Evolutionary conservation across 1,140 invertebrate genomes (phyloP), one percentile per base, ranked within the genome.

Genomic region (Littorina saxatilis): DNA sequence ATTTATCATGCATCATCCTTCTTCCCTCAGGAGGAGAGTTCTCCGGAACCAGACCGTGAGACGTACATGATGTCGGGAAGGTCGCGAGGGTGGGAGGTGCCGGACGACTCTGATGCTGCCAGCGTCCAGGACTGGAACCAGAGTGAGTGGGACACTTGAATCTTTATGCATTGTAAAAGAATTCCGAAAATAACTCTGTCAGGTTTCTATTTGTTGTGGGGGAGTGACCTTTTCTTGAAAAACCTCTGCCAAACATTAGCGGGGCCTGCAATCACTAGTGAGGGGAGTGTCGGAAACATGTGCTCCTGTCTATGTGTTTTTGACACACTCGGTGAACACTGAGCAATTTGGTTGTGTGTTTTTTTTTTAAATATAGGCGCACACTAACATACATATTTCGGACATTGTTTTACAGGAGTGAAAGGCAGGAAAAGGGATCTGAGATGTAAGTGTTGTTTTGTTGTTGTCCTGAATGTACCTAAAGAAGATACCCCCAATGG

Each of bases 71-170:
- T 27, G 2, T 50, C 55, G 17, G 58, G 13, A 37, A 15, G 61
- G 29, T 58, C 73, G 23, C 43, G 73, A 29, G 79, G 79, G 9
- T 80, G 79, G 79, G 68, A 13, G 35, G 23, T 80, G 2, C 79
- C 79, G 15, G 79, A 80, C 11, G 79, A 80, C 35, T 72, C 79
- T 74, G 79, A 80, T 32, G 52, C 79, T 39, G 79, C 66, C 50
- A 80, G 79, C 27, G 11, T 74, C 13, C 68, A 80, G 11, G 79
- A 80, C 68, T 80, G 79, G 79, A 80, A 80, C 55, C 79, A 80
- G 52, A 29, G 79, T 80, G 55, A 55, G 58, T 76, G 0, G 23
- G 29, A 68, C n/a, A n/a, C n/a, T n/a, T n/a, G n/a, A n/a, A n/a
- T n/a, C n/a, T n/a, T n/a, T 5, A 63, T 23, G 27, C 23, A 11